A percentile compares a stretch with the other conserved stretches of the same genome.
Evolutionary conservation across 2,888 invertebrate species (phyloP).

Genomic region (Stenolophus ochropezus): DNA sequence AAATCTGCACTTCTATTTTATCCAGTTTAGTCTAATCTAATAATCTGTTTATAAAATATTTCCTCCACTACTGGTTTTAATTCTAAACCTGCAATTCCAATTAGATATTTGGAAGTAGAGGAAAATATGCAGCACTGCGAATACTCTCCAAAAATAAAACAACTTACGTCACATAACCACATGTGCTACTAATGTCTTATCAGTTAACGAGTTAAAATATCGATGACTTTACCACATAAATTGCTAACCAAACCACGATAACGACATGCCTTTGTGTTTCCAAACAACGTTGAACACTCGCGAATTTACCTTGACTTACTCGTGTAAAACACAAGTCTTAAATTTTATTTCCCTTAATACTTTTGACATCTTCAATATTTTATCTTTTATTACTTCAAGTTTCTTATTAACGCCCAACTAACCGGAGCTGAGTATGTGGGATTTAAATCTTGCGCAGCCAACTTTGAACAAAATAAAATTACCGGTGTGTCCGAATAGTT

Average conservation of each 20-base stretch:
- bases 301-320: background rate
- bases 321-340: background rate
- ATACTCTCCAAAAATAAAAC: slow-evolving; percentile 26
- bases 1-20: no score
- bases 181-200: slow-evolving; percentile 34
- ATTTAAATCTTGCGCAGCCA: background rate
- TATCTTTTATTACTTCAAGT: no score
- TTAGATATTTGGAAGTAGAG: no score
- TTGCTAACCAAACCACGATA: slow-evolving; percentile 30
- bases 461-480: background rate
- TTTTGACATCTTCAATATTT: background rate
- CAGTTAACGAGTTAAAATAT: slow-evolving; percentile 45
- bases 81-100: no score
- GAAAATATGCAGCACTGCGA: background rate
- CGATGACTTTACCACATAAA: slow-evolving; percentile 41
- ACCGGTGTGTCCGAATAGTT: no score
- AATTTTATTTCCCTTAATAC: background rate
- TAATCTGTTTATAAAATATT: no score
- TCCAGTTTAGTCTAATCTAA: no score
- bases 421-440: background rate
- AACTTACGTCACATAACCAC: slow-evolving; percentile 26
- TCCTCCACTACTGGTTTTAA: background rate
- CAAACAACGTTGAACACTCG: slow-evolving; percentile 4
- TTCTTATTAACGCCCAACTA: background rate
- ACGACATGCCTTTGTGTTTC: slow-evolving; percentile 32